Conservation (phyloP, 2,113 vertebrate species). For the Syrmaticus mikado region DNA sequence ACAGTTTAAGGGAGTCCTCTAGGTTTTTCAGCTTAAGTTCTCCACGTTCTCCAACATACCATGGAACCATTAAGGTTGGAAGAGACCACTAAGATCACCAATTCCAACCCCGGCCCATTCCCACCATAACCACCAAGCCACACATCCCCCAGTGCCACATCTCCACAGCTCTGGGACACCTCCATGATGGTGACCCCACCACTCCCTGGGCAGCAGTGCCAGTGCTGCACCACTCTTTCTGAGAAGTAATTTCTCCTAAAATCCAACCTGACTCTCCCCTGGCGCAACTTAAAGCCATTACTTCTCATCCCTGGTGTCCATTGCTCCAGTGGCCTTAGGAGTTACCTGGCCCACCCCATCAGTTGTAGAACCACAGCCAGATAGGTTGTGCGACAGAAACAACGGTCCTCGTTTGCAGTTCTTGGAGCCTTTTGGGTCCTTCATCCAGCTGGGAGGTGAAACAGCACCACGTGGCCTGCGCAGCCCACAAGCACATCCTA, state of each 20-base stretch:
- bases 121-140: too few relatives aligned
- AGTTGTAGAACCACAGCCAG: neutral
- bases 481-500: neutral
- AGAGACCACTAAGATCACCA: too few relatives aligned
- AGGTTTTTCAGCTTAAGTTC: neutral
- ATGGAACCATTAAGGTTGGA: too few relatives aligned
- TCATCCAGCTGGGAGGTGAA: neutral
- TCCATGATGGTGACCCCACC: too few relatives aligned
- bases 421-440: accelerated
- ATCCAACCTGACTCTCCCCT: too few relatives aligned
- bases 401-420: neutral
- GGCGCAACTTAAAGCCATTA: too few relatives aligned
- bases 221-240: too few relatives aligned
- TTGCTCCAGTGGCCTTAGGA: neutral
- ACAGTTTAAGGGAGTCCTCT: neutral
- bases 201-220: too few relatives aligned
- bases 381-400: neutral
- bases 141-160: too few relatives aligned
- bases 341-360: neutral
- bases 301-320: neutral
- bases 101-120: too few relatives aligned
- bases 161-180: too few relatives aligned
- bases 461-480: neutral
- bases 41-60: neutral
- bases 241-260: too few relatives aligned